Percentiles rank a stretch among this genome's conserved stretches.
phyloP scores from a whole-genome alignment of 2,888 invertebrate species.

The Sinopyrophorus schimmeli region DNA sequence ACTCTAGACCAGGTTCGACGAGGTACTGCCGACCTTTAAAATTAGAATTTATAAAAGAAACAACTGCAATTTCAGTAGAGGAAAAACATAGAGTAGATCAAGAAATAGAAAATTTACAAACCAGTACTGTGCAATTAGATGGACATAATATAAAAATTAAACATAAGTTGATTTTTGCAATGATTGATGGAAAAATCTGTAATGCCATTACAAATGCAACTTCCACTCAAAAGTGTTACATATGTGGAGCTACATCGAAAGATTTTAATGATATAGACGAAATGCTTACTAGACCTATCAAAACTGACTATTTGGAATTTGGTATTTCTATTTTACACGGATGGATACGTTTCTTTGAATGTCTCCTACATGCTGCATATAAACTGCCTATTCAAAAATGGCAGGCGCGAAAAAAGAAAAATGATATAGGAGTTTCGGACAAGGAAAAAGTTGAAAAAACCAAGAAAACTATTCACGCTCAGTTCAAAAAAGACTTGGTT shows the following conservation, averaged over 20 bases:
- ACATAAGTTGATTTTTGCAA: no score
- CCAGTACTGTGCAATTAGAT: no score
- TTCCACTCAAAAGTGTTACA: conserved; percentile 39
- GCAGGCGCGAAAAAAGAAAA: conserved; percentile 3
- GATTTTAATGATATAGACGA: conserved; percentile 32
- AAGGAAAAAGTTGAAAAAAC: not conserved
- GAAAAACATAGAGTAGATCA: not conserved
- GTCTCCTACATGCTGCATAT: conserved; percentile 43
- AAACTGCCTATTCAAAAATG: conserved; percentile 36
- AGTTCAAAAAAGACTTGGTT: not conserved
- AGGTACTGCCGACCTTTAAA: not conserved
- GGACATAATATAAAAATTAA: no score
- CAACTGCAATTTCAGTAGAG: not conserved
- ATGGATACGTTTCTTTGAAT: conserved; percentile 42
- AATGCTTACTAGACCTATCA: conserved; percentile 24
- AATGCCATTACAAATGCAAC: conserved; percentile 37
- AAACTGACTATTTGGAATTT: conserved; percentile 37
- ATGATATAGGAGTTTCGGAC: no score
- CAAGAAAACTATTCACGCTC: not conserved
- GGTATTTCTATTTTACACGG: conserved; percentile 44
- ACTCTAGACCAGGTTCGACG: conserved; percentile 33
- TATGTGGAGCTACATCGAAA: conserved; percentile 38
- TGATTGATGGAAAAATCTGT: conserved; percentile 42
- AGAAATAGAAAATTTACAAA: not conserved
- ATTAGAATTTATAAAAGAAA: not conserved